Evolutionary conservation across 2,888 invertebrate species (phyloP), one percentile per base, ranked within the genome.

Genomic region (Gastracanthus pulcherrimus): DNA sequence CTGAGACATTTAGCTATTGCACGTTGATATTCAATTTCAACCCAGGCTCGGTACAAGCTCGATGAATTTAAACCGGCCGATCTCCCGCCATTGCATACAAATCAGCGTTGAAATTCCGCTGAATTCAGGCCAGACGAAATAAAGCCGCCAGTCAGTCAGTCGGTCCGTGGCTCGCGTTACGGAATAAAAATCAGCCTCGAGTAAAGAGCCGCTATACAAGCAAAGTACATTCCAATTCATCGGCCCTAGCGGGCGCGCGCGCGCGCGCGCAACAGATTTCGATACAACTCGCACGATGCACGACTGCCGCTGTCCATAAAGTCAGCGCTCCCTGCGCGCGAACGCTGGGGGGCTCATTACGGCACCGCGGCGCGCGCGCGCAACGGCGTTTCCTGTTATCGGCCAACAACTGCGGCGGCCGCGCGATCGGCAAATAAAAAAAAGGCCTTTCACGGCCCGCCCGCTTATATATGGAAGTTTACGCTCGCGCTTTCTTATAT

Each of bases 391-490:
- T 58, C 45, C 74, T 74, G n/a, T 48, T 74, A 74, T 74, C 74
- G 34, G 48, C n/a, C 11, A 5, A 34, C 45, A 23, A 16, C 51
- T 51, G 48, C 34, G 23, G 11, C n/a, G 11, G 58, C 34, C 16
- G 5, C 4, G 45, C 45, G 45, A 62, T 62, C 48, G 29, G 23
- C n/a, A 51, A 76, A 38, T 19, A 64, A 66, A 67, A 72, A n/a
- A 67, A 76, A 66, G 55, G 23, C 66, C 76, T 76, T 76, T 76
- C 76, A 76, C 66, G 66, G 31, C n/a, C 45, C 23, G 16, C 19
- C 31, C 16, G 19, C 34, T 51, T 23, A n/a, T 36, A 51, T 23
- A 6, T 23, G 3, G 60, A 29, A 31, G 60, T 31, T 9, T 23
- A 9, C 29, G 23, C 36, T n/a, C n/a, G 9, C 45, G 26, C 9